Evolutionary conservation across 2,113 vertebrate species (phyloP).

Genomic region (Anarrhichthys ocellatus): DNA sequence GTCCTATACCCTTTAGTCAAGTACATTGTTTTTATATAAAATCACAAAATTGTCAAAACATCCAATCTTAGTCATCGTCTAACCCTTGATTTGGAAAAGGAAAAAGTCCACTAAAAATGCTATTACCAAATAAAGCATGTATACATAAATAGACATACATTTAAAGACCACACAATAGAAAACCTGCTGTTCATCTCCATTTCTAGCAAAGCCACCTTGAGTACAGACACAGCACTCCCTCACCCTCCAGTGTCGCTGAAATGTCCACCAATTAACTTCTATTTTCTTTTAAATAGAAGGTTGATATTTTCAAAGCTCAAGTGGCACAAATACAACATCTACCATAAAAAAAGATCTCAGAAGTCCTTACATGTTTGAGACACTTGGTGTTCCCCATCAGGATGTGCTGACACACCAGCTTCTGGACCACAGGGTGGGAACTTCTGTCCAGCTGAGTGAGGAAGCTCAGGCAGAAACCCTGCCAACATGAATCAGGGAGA

Average conservation of each 20-base stretch:
- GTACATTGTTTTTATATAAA: too few relatives aligned
- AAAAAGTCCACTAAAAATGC: too few relatives aligned
- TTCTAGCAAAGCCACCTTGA: neutral
- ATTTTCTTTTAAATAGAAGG: neutral
- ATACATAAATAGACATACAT: too few relatives aligned
- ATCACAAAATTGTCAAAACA: too few relatives aligned
- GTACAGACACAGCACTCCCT: neutral
- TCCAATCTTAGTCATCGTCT: too few relatives aligned
- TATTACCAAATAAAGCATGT: too few relatives aligned
- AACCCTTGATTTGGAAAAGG: too few relatives aligned
- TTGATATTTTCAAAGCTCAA: neutral
- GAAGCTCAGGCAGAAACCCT: constrained; percentile 98
- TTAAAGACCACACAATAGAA: too few relatives aligned
- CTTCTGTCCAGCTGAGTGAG: constrained; percentile 93
- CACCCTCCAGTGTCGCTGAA: neutral
- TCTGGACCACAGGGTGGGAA: constrained; percentile 93
- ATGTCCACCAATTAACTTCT: neutral
- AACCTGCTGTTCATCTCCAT: neutral
- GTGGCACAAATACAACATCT: neutral
- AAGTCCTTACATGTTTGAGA: constrained; percentile 88
- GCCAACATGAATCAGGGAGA: constrained; percentile 6
- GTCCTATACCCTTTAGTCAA: too few relatives aligned
- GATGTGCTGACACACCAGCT: constrained; percentile 91
- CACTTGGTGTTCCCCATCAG: constrained; percentile 90
- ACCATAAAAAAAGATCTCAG: neutral